Conservation (phyloP, 2,888 invertebrate genomes). For the Drosophila birchii region DNA sequence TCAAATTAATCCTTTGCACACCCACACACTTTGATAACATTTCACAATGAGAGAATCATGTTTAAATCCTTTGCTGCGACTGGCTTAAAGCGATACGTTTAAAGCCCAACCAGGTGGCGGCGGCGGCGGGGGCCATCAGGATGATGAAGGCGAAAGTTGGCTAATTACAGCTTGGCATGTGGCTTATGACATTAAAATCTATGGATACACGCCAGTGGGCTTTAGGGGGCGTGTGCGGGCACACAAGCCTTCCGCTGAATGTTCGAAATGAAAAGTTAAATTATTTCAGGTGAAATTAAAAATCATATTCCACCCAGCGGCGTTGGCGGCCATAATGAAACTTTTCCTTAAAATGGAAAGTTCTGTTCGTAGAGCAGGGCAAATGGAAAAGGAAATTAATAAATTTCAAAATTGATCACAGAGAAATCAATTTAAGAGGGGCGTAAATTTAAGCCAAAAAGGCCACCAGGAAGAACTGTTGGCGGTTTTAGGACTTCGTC, state of each 20-base stretch:
- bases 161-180: slow-evolving; percentile 76
- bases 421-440: slow-evolving; percentile 72
- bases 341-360: slow-evolving; percentile 5
- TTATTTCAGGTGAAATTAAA: slow-evolving; percentile 46
- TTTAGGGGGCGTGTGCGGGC: slow-evolving; percentile 20
- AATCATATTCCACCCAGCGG: slow-evolving; percentile 10
- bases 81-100: slow-evolving; percentile 44
- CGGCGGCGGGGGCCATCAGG: slow-evolving; percentile 27
- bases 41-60: background rate
- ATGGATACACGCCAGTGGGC: slow-evolving; percentile 43
- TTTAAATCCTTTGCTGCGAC: slow-evolving; percentile 9
- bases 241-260: slow-evolving; percentile 17
- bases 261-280: slow-evolving; percentile 47
- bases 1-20: slow-evolving; percentile 19
- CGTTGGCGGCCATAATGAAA: background rate
- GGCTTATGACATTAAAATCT: slow-evolving; percentile 71
- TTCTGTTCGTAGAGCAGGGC: slow-evolving; percentile 12
- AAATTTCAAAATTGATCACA: slow-evolving; percentile 73
- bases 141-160: slow-evolving; percentile 30
- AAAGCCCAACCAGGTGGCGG: slow-evolving; percentile 19
- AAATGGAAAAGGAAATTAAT: slow-evolving; percentile 55
- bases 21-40: background rate
- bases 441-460: slow-evolving; percentile 45
- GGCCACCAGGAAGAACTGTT: slow-evolving; percentile 36
- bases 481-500: slow-evolving; percentile 38